A percentile compares a stretch with the other conserved stretches of the same genome.
Evolutionary conservation across 2,888 invertebrate species (phyloP).

Genomic region (Parapristionchus giblindavisi): DNA sequence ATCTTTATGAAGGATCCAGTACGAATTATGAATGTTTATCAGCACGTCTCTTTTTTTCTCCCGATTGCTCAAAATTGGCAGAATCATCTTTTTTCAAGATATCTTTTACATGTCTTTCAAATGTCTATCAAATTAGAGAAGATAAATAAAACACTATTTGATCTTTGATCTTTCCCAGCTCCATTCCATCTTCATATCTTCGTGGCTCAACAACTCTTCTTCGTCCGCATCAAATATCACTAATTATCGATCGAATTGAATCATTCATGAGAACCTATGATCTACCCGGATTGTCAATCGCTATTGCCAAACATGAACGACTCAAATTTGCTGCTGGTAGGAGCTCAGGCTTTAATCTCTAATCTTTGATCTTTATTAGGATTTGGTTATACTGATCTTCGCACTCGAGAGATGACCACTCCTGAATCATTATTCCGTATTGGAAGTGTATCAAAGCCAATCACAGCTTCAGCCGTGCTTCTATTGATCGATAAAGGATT

Average conservation of each 20-base stretch:
- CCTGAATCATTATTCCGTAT: conserved; percentile 49
- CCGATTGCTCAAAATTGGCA: too few relatives aligned
- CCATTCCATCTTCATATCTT: conserved; percentile 28
- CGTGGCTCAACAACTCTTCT: conserved; percentile 27
- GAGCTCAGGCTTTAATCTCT: background rate
- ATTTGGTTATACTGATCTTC: conserved; percentile 66
- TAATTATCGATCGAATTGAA: conserved; percentile 34
- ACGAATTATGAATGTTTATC: too few relatives aligned
- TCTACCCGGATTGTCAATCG: conserved; percentile 67
- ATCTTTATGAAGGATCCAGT: too few relatives aligned
- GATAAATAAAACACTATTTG: background rate
- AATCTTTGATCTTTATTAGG: conserved; percentile 45
- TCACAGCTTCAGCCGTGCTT: conserved; percentile 66
- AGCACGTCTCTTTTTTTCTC: too few relatives aligned
- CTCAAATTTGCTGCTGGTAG: conserved; percentile 68
- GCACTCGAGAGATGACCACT: conserved; percentile 47
- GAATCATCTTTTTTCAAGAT: too few relatives aligned
- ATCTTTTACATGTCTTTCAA: too few relatives aligned
- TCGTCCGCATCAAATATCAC: conserved; percentile 23
- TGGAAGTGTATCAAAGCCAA: conserved; percentile 68
- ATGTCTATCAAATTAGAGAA: too few relatives aligned
- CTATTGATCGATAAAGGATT: conserved; percentile 49
- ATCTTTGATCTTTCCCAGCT: background rate
- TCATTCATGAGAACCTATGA: conserved; percentile 36
- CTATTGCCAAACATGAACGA: conserved; percentile 65